Base-by-base conservation (phyloP, 2,888 invertebrate genomes). In the Papilio gigon region DNA sequence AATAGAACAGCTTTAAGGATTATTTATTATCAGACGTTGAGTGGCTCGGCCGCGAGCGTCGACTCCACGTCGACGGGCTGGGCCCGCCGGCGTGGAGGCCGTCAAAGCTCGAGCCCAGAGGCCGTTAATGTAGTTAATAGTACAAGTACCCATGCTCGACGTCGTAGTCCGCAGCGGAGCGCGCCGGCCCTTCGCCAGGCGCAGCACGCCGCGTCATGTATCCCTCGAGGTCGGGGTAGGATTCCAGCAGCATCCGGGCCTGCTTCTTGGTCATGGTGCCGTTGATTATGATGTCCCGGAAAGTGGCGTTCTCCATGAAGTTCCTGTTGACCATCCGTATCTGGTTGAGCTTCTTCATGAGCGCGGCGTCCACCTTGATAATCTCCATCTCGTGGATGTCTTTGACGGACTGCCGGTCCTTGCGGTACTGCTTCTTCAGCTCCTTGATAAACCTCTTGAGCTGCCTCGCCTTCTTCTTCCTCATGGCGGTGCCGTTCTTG, bases 101-200 rank as follows among this genome's bases (percentile, higher is more conserved):
- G n/a, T n/a, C n/a, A n/a, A n/a, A n/a, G n/a, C n/a, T n/a, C n/a
- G n/a, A n/a, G n/a, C n/a, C n/a, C n/a, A n/a, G n/a, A n/a, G n/a
- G n/a, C n/a, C n/a, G 25, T 76, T 79, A 3, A n/a, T 83, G 12
- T 20, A 5, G 2, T 68, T 76, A 88, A 71, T 84, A 83, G 78
- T 89, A 89, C 56, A 87, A 74, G 65, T 80, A 75, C 0, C 89
- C 89, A 67, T 88, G 88, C 69, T 90, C 90, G 5, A 88, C 72
- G 65, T 90, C 89, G 58, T 88, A 88, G 14, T 88, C 84, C 8
- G 80, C 70, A 73, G 80, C 77, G 66, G 82, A 79, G 11, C 71
- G 73, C 1, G 66, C 65, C 20, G 59, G 56, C 9, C 33, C 17
- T 71, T 72, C 1, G 65, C 65, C 22, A 50, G 60, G 9, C 27